Base-by-base conservation (phyloP, 2,113 vertebrate genomes). In the Python bivittatus region DNA sequence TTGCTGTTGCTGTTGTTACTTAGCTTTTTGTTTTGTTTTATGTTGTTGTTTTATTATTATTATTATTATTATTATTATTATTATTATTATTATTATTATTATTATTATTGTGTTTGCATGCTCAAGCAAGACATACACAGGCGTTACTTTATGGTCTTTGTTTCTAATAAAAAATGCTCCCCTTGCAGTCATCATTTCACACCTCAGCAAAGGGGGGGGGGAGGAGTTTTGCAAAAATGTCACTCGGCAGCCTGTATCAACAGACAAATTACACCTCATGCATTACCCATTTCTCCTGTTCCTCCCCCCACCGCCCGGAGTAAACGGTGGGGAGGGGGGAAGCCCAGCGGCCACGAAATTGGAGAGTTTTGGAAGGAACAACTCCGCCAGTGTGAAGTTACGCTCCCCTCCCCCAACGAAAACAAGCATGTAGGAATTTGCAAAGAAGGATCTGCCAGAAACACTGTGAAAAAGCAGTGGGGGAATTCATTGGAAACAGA, bases 381-480 rank as follows among this genome's bases (percentile, higher is more conserved):
- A 98, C 98, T 96, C 97, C 97, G 97, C 96, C 98, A 98, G 98
- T 98, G 98, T 98, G 98, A 97, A 97, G 97, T 96, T 95, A 96
- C 96, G 94, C 96, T 95, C 98, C 98, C 98, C 97, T 98, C 98
- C 98, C 98, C 98, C 98, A 98, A 98, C 98, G 97, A 98, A 98
- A 99, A 98, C 98, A 98, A 98, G 97, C 98, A 97, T 96, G 92
- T 97, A 98, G 98, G 98, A 98, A 98, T 98, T 97, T 97, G 97
- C 96, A 97, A 97, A 97, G 97, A 97, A 96, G 95, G 96, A 97
- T 98, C 97, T 97, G 97, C 98, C 98, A 98, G 97, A 97, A 98
- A 98, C 97, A 97, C 97, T 97, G 97, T 97, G 97, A 97, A 97
- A 97, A 98, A 97, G 97, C 97, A 96, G 97, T 96, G 97, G 97